Base-by-base conservation (phyloP, 1,140 invertebrate genomes). In the Nephotettix cincticeps region DNA sequence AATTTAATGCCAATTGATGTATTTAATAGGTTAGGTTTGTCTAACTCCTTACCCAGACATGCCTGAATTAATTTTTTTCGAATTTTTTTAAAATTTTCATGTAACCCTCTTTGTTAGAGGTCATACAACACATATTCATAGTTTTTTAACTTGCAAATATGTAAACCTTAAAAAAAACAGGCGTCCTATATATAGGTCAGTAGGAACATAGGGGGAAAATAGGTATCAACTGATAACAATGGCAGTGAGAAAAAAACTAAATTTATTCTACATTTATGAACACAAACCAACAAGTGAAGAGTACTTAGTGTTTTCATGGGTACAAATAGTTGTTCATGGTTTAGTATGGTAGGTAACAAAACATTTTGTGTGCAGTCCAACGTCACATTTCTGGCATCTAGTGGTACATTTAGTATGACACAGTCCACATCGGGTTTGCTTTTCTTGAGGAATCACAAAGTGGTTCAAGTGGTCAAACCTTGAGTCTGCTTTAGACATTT, bases 21-120 rank as follows among this genome's bases (percentile, higher is more conserved):
- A n/a, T n/a, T n/a, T n/a, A n/a, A n/a, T n/a, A n/a, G n/a, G n/a
- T n/a, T n/a, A n/a, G n/a, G n/a, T n/a, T n/a, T n/a, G n/a, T n/a
- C n/a, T n/a, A n/a, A n/a, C n/a, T n/a, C n/a, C n/a, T 43, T 11
- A 43, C 40, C 40, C 40, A 71, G 63, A 28, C 54, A 28, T 68
- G 28, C 36, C 63, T 65, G 40, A 43, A 43, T 43, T 43, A 43
- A 11, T 43, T 43, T 43, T 9, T 43, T 43, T 9, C n/a, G 9
- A 43, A n/a, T 43, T 43, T 43, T 43, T 43, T 43, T 11, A 11
- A 11, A 11, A 9, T 30, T 13, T 28, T 43, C 9, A 9, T 43
- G 9, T 11, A 11, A 43, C n/a, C 9, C 9, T 11, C 40, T 43
- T 9, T 43, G 9, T 11, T 11, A 11, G 40, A 43, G 9, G 9